Evolutionary conservation across 2,888 invertebrate genomes (phyloP), one percentile per base, ranked within the genome.

Genomic region (Criorhina ranunculi): DNA sequence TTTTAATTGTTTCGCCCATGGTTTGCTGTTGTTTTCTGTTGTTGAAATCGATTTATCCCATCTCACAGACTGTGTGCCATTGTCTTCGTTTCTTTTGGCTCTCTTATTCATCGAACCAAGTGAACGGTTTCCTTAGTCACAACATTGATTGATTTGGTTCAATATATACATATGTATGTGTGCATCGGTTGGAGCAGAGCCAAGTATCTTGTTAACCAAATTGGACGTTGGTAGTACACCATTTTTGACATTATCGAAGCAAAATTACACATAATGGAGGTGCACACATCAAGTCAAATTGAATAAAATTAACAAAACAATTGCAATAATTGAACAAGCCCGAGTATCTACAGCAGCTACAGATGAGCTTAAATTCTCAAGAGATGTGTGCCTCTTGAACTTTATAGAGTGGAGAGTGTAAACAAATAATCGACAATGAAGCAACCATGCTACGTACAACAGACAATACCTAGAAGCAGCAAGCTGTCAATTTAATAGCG

Each of bases 401-500:
- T 75, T 83, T 70, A 53, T 31, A 51, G 62, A 64, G 59, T n/a
- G n/a, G n/a, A n/a, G 44, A 60, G 73, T 78, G 78, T 69, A 85
- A 85, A 75, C 75, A 78, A 79, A 83, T 78, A 85, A 78, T 60
- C 59, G 59, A 64, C 59, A 66, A 72, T 72, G 72, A 60, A 17
- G 59, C 66, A 72, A 66, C 70, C 72, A 33, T 49, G 57, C 8
- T 33, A 44, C 55, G 40, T 35, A 57, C 53, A 67, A 44, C 75
- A 85, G 75, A 79, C 64, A 73, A 78, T 78, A 77, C 55, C 78
- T 62, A 85, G 79, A 85, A 85, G 80, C 85, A 80, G 76, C 46
- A 66, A 80, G 70, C 85, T 80, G 85, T 85, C 85, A 85, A 85
- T 85, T 76, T 79, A 70, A 75, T 85, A 85, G 66, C 75, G 75